Evolutionary conservation across 1,140 invertebrate genomes (phyloP).

Genomic region (Anastatus disparis): DNA sequence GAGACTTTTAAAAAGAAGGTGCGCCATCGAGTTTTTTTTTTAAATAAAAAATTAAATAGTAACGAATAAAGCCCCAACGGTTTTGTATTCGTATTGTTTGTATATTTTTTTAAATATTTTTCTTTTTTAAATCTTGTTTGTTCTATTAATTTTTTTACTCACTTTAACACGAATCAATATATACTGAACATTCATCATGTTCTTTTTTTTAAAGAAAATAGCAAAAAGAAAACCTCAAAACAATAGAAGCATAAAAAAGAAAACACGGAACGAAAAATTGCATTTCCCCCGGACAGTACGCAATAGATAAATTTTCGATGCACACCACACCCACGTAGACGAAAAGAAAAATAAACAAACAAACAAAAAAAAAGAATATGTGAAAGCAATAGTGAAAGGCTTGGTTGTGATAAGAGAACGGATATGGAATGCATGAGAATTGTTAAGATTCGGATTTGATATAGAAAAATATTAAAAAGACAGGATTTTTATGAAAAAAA

Average conservation of each 20-base stretch:
- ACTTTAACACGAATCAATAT: slow-evolving; percentile 5
- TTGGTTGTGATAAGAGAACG: slow-evolving; percentile 34
- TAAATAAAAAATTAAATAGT: slow-evolving; percentile 40
- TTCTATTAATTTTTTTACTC: slow-evolving; percentile 37
- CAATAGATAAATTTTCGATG: slow-evolving; percentile 32
- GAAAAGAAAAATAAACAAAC: background rate
- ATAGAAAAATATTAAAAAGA: slow-evolving; percentile 19
- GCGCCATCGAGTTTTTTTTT: slow-evolving; percentile 42
- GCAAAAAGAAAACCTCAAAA: background rate
- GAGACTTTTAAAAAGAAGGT: slow-evolving; percentile 22
- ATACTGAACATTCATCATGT: slow-evolving; percentile 17
- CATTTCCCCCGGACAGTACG: background rate
- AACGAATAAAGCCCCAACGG: slow-evolving; percentile 23
- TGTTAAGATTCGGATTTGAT: slow-evolving; percentile 34
- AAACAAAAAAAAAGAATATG: too few relatives aligned
- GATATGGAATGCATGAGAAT: slow-evolving; percentile 11
- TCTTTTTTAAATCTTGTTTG: slow-evolving; percentile 35
- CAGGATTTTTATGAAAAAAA: slow-evolving; percentile 35
- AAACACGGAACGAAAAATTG: slow-evolving; percentile 16
- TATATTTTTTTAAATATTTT: slow-evolving; percentile 26
- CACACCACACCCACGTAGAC: slow-evolving; percentile 25
- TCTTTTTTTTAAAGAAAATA: slow-evolving; percentile 19
- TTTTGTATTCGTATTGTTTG: slow-evolving; percentile 24
- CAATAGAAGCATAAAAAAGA: too few relatives aligned
- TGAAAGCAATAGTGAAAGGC: slow-evolving; percentile 24